A percentile compares a stretch with the other conserved stretches of the same genome.
Conservation (phyloP, 2,113 vertebrate genomes). For the Trogon melanurus region DNA sequence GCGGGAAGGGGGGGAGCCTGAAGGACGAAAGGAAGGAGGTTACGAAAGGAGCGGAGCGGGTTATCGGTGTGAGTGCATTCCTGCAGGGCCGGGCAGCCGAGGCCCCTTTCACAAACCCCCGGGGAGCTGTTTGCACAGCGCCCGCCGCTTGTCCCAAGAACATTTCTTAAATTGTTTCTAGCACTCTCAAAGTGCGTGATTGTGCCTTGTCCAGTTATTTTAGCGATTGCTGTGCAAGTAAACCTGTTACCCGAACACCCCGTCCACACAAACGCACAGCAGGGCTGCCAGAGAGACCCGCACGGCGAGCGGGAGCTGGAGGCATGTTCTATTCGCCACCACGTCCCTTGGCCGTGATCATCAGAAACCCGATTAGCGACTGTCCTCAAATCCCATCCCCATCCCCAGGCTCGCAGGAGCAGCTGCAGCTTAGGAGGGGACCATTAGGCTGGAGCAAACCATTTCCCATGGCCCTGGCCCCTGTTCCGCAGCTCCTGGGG, state of each 20-base stretch:
- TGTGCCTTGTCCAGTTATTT: slow-evolving; percentile 25
- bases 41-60: background rate
- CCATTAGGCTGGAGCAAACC: background rate
- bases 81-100: background rate
- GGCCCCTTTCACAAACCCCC: background rate
- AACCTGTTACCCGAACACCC: background rate
- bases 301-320: accelerated
- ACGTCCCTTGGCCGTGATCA: background rate
- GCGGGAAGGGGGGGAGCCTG: background rate
- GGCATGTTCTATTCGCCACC: background rate
- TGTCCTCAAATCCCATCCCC: background rate
- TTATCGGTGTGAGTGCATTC: slow-evolving; percentile 48
- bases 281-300: background rate
- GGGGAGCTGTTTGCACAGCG: slow-evolving; percentile 53
- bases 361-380: background rate
- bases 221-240: background rate
- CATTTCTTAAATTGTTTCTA: slow-evolving; percentile 68
- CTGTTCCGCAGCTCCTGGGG: background rate
- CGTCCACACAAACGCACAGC: background rate
- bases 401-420: background rate
- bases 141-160: background rate
- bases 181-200: slow-evolving; percentile 16
- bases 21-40: background rate
- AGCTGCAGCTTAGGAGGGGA: background rate
- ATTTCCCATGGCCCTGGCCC: background rate